Evolutionary conservation across 1,140 invertebrate genomes (phyloP).

Genomic region (Drosophila elegans): DNA sequence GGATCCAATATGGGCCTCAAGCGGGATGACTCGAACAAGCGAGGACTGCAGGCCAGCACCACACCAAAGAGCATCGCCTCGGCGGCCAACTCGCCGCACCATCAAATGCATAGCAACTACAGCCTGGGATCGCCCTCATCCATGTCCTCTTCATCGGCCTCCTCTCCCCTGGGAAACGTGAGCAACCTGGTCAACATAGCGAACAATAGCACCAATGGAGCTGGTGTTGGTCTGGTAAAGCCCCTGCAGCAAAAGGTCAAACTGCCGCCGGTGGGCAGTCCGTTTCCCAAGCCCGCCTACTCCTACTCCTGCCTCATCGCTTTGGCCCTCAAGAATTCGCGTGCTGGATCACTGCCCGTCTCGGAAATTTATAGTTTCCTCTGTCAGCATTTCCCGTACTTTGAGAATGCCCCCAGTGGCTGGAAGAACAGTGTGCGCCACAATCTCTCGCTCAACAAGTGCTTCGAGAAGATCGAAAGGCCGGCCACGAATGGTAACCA

Average conservation of each 20-base stretch:
- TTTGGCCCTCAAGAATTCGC: slow-evolving; percentile 98
- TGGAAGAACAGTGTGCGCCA: slow-evolving; percentile 99
- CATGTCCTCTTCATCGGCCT: slow-evolving; percentile 52
- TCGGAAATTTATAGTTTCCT: slow-evolving; percentile 99
- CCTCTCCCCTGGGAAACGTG: slow-evolving; percentile 33
- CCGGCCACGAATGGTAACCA: slow-evolving; percentile 92
- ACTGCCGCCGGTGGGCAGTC: slow-evolving; percentile 86
- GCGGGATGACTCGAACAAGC: slow-evolving; percentile 61
- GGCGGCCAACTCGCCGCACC: slow-evolving; percentile 66
- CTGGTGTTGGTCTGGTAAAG: slow-evolving; percentile 64
- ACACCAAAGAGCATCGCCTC: slow-evolving; percentile 82
- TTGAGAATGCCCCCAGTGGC: slow-evolving; percentile 97
- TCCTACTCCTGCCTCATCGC: slow-evolving; percentile 99
- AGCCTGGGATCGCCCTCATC: slow-evolving; percentile 61
- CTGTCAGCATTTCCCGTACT: slow-evolving; percentile 99
- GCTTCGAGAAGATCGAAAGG: slow-evolving; percentile 99
- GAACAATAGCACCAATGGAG: slow-evolving; percentile 29
- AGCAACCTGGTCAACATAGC: slow-evolving; percentile 54
- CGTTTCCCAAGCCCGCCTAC: slow-evolving; percentile 98
- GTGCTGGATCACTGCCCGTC: slow-evolving; percentile 96
- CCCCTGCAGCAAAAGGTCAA: slow-evolving; percentile 86
- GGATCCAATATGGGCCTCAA: slow-evolving; percentile 59
- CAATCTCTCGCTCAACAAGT: slow-evolving; percentile 98
- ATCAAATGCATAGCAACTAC: slow-evolving; percentile 56
- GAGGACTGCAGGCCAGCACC: slow-evolving; percentile 58